Base-by-base conservation (phyloP, 2,888 invertebrate species). In the Tholera decimalis region DNA sequence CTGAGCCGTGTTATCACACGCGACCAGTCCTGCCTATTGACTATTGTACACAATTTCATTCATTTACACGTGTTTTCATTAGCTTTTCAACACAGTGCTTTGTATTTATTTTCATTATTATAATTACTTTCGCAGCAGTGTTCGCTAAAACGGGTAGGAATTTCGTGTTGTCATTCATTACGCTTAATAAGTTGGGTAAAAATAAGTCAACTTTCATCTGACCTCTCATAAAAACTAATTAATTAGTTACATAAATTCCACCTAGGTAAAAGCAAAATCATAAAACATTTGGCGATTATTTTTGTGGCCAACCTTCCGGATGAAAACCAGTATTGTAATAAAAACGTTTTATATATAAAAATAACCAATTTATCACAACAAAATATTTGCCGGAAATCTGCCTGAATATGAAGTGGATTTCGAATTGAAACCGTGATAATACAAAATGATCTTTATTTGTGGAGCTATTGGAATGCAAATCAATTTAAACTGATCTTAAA, bases 1-100 rank as follows among this genome's bases (percentile, higher is more conserved):
- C 13, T 33, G 26, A 39, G 15, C 20, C 24, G 20, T 54, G 58
- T 47, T 75, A 75, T 69, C 70, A 55, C 44, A 63, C 74, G 43
- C 57, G 4, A 56, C 74, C 43, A 6, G 26, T 7, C 30, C 54
- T 24, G 24, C 37, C 30, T 22, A 28, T 35, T 58, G 33, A 73
- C 13, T 54, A 46, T 30, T 49, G 39, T 73, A 56, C 76, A 70
- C 56, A 64, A 30, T 73, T 69, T 73, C 54, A 75, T 73, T 75
- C 57, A 70, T 73, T 46, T 41, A 37, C 58, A 59, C 59, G 56
- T 75, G 70, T 75, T 69, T 63, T 30, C 46, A 70, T 64, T 70
- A 55, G 11, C 35, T 43, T 15, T 69, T 55, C 1, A 46, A 54
- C 47, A 51, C 55, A 15, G 55, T 63, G 26, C 30, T 41, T 73